These are phyloP conservation scores for Oreohelix idahoensis DNA, from an alignment of 1,140 invertebrate genomes.

Conservation along the genomic window DNA sequence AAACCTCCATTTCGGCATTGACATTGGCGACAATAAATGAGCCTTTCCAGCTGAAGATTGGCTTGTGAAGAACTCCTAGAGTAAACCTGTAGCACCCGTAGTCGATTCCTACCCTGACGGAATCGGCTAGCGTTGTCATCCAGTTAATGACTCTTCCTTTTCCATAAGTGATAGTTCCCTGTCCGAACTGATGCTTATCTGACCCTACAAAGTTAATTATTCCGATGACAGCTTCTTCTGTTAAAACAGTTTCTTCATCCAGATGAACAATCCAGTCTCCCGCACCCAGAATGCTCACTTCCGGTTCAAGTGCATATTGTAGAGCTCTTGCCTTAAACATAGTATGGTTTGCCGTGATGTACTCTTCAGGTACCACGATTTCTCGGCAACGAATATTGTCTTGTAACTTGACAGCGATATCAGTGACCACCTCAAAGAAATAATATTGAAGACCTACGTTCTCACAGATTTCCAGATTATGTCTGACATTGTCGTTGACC, in stretches of 20 bases:
- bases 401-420: conserved; percentile 84
- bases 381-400: conserved; percentile 84
- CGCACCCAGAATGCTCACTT: conserved; percentile 81
- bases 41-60: conserved; percentile 94
- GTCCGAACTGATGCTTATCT: conserved; percentile 97
- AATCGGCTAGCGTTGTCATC: conserved; percentile 96
- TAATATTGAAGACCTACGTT: conserved; percentile 95
- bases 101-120: conserved; percentile 89
- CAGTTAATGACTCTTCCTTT: conserved; percentile 96
- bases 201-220: conserved; percentile 98
- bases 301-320: conserved; percentile 95
- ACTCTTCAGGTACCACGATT: conserved; percentile 88
- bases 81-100: conserved; percentile 96
- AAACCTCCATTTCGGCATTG: conserved; percentile 88
- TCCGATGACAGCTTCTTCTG: conserved; percentile 84
- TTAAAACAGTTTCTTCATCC: conserved; percentile 98
- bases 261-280: conserved; percentile 89
- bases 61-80: conserved; percentile 94
- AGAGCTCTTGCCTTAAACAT: conserved; percentile 95
- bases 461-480: conserved; percentile 90
- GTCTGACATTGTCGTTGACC: conserved; percentile 86
- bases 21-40: conserved; percentile 79
- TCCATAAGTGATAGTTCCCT: conserved; percentile 98
- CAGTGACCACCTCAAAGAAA: conserved; percentile 96
- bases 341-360: conserved; percentile 90